Evolutionary conservation across 2,797 vertebrate genomes (phyloP).

Genomic region (Cyprinella venusta): DNA sequence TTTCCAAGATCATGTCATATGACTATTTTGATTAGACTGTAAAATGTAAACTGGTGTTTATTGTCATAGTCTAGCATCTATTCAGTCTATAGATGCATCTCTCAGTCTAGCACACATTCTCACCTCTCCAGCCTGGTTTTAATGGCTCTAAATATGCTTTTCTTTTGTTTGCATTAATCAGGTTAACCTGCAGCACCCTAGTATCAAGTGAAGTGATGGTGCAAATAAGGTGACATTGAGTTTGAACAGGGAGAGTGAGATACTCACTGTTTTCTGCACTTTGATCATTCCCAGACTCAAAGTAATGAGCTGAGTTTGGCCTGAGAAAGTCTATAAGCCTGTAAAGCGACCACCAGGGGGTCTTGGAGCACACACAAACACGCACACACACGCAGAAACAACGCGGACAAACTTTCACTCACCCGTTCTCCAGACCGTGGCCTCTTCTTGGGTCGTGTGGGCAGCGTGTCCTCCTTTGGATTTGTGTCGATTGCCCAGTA

Average conservation of each 20-base stretch:
- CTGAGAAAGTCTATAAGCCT: conserved; percentile 41
- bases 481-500: conserved; percentile 95
- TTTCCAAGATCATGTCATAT: too few species aligned
- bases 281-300: conserved; percentile 46
- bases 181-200: background rate
- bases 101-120: too few species aligned
- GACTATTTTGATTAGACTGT: too few species aligned
- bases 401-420: conserved; percentile 56
- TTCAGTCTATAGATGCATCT: too few species aligned
- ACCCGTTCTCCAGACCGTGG: conserved; percentile 92
- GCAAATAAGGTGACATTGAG: conserved; percentile 23
- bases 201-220: background rate
- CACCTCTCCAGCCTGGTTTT: too few species aligned
- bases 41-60: too few species aligned
- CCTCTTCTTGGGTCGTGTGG: conserved; percentile 92
- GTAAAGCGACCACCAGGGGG: conserved; percentile 51
- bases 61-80: too few species aligned
- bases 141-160: too few species aligned
- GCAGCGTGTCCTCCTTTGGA: conserved; percentile 91
- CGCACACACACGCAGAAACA: background rate
- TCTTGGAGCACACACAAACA: conserved; percentile 22
- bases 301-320: conserved; percentile 51
- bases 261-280: conserved; percentile 20
- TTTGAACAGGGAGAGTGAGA: conserved; percentile 16
- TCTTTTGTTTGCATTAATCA: too few species aligned